These are phyloP conservation scores for Octodonta nipae DNA, from an alignment of 2,888 invertebrate genomes.

Conservation along the genomic window DNA sequence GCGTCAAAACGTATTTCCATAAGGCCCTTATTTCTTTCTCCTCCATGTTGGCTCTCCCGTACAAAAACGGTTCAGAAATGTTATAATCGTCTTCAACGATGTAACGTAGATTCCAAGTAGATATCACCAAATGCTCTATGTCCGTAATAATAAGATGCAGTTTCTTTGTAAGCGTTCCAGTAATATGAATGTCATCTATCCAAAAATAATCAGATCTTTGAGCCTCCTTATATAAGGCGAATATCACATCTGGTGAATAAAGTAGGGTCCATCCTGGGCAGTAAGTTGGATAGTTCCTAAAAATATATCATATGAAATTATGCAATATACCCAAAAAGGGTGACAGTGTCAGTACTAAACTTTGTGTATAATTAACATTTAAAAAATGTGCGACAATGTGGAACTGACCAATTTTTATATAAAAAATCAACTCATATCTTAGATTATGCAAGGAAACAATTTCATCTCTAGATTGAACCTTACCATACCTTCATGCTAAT, in stretches of 20 bases:
- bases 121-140: slow-evolving; percentile 18
- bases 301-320: neutral
- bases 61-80: slow-evolving; percentile 35
- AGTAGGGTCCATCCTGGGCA: slow-evolving; percentile 57
- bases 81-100: slow-evolving; percentile 14
- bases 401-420: too few relatives aligned
- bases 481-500: too few relatives aligned
- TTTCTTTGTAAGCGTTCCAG: slow-evolving; percentile 46
- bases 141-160: slow-evolving; percentile 44
- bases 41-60: slow-evolving; percentile 42
- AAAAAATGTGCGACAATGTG: too few relatives aligned
- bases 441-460: too few relatives aligned
- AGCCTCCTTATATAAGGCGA: slow-evolving; percentile 38
- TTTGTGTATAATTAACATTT: too few relatives aligned
- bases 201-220: slow-evolving; percentile 51
- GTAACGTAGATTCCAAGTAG: slow-evolving; percentile 10
- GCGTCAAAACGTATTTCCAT: slow-evolving; percentile 35
- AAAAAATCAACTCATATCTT: too few relatives aligned
- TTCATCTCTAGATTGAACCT: too few relatives aligned
- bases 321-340: too few relatives aligned
- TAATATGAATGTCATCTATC: slow-evolving; percentile 61
- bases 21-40: slow-evolving; percentile 38
- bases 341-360: too few relatives aligned
- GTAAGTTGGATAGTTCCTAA: slow-evolving; percentile 54
- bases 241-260: slow-evolving; percentile 44